phyloP scores from a whole-genome alignment of 2,888 invertebrate genomes.

The Lepidocyrtinus sp. region DNA sequence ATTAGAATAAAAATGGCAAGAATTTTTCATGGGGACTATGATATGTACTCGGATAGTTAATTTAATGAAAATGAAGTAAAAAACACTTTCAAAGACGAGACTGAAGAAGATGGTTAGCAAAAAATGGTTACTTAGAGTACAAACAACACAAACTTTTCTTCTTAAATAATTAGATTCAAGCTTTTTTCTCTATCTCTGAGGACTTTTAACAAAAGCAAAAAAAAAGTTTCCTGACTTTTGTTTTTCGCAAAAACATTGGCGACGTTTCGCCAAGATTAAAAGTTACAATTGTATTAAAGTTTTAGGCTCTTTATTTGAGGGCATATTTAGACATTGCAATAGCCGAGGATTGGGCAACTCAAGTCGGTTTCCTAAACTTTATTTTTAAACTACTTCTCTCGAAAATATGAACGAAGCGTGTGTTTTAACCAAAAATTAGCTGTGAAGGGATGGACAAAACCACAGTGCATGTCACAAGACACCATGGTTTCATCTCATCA shows the following conservation, averaged over 20 bases:
- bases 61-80: too few species aligned
- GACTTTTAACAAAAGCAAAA: background rate
- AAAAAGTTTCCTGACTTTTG: slow-evolving; percentile 2
- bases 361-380: too few species aligned
- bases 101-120: too few species aligned
- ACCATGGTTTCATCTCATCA: background rate
- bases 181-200: background rate
- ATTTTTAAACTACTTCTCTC: too few species aligned
- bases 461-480: background rate
- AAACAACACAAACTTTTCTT: background rate
- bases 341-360: too few species aligned
- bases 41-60: slow-evolving; percentile 20
- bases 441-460: background rate
- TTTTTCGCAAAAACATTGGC: background rate
- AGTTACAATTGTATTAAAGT: slow-evolving; percentile 1
- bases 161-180: slow-evolving; percentile 10
- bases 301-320: too few species aligned
- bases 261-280: slow-evolving; percentile 7
- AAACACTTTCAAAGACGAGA: too few species aligned
- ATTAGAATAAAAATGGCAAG: too few species aligned
- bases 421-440: background rate
- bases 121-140: too few species aligned
- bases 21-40: too few species aligned
- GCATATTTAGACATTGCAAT: too few species aligned
- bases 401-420: background rate